Evolutionary conservation across 37 sponge, comb jelly and placozoan species (phyloP).

Genomic region (Ianthella basta): DNA sequence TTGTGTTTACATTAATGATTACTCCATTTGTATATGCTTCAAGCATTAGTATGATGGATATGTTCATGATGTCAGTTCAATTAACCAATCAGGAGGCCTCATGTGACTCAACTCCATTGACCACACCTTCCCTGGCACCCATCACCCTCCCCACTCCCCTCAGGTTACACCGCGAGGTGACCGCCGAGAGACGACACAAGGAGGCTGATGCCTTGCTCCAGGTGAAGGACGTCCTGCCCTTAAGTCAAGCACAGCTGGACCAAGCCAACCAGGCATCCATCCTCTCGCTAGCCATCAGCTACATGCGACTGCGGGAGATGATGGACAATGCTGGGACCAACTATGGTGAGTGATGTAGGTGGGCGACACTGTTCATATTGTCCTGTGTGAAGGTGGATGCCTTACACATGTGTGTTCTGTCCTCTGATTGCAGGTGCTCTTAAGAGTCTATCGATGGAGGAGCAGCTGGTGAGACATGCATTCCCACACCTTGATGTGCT

Average conservation of each 20-base stretch:
- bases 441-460: too few relatives aligned
- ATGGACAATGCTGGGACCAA: not conserved
- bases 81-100: too few relatives aligned
- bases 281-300: not conserved
- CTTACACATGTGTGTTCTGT: too few relatives aligned
- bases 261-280: slow-evolving; percentile 6
- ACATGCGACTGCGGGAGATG: not conserved
- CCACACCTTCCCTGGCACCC: too few relatives aligned
- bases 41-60: too few relatives aligned
- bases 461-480: not conserved
- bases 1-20: not conserved
- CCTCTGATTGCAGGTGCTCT: too few relatives aligned
- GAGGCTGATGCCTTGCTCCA: slow-evolving; percentile 13
- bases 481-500: not conserved
- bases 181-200: not conserved
- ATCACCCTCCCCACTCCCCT: not conserved
- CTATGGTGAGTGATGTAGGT: not conserved
- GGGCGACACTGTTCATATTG: not conserved
- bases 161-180: slow-evolving; percentile 2
- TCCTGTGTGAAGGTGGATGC: too few relatives aligned
- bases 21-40: not conserved
- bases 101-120: too few relatives aligned
- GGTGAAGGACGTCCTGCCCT: not conserved
- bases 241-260: slow-evolving; percentile 11
- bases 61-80: too few relatives aligned